phyloP scores from a whole-genome alignment of 2,797 vertebrate genomes.

The Pipistrellus pygmaeus region DNA sequence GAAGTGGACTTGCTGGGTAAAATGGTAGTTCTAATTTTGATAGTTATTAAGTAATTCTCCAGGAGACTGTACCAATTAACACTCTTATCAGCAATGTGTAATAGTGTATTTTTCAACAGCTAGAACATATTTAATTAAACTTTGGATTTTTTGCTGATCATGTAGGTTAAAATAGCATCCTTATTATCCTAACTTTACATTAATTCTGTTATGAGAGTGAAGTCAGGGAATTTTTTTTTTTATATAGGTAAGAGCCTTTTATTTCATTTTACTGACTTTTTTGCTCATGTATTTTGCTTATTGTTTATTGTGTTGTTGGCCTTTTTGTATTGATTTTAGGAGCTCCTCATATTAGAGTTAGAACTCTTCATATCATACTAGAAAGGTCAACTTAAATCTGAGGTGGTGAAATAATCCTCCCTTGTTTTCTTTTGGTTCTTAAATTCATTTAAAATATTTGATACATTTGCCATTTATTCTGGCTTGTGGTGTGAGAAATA shows the following conservation, averaged over 20 bases:
- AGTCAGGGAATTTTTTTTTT: not conserved
- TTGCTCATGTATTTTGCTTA: not conserved
- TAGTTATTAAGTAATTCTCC: not conserved
- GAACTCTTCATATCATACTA: not conserved
- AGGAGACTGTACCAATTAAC: not conserved
- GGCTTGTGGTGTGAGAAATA: not conserved
- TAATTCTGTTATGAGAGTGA: constrained; percentile 32
- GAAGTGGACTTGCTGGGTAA: not conserved
- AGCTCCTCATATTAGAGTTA: not conserved
- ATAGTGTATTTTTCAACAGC: not conserved
- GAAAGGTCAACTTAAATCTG: constrained; percentile 4
- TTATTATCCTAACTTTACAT: not conserved
- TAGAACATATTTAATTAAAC: not conserved
- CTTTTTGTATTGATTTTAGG: constrained; percentile 16
- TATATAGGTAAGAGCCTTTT: not conserved
- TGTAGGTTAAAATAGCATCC: not conserved
- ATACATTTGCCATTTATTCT: not conserved
- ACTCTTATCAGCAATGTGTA: not conserved
- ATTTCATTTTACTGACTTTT: not conserved
- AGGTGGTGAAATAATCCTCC: constrained; percentile 6
- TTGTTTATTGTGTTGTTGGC: not conserved
- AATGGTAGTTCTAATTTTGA: not conserved
- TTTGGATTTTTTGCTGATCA: not conserved
- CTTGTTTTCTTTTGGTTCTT: constrained; percentile 37
- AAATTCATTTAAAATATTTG: constrained; percentile 6